These are phyloP conservation scores for Tautogolabrus adspersus DNA, from an alignment of 2,113 vertebrate species.

Conservation along the genomic window DNA sequence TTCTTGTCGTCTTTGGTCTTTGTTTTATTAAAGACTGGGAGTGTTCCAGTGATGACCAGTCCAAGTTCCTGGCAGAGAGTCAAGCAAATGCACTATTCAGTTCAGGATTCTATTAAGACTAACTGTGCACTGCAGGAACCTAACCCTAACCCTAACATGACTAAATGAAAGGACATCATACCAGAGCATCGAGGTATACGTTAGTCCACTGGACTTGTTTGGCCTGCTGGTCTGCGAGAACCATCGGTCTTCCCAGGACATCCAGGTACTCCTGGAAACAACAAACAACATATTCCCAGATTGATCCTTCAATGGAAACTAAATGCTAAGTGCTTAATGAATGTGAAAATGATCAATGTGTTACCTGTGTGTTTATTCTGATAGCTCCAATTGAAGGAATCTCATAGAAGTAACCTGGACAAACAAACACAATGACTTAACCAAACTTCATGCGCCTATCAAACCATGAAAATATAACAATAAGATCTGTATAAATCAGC, in stretches of 20 bases:
- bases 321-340: background rate
- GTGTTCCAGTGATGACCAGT: constrained; percentile 93
- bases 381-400: constrained; percentile 98
- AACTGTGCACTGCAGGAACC: too few relatives aligned
- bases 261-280: constrained; percentile 92
- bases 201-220: constrained; percentile 99
- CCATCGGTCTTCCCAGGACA: constrained; percentile 97
- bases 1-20: constrained; percentile 81
- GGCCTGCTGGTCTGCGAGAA: constrained; percentile 92
- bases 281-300: constrained; percentile 1
- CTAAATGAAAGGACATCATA: constrained; percentile 64
- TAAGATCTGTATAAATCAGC: background rate
- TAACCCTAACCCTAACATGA: too few relatives aligned
- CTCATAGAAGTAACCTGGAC: constrained; percentile 96
- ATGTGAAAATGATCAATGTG: background rate
- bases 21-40: constrained; percentile 94
- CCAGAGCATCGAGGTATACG: constrained; percentile 96
- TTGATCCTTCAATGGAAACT: background rate
- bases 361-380: constrained; percentile 98
- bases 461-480: background rate
- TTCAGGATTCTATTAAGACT: background rate
- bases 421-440: background rate
- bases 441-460: background rate
- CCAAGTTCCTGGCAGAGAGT: constrained; percentile 86
- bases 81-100: background rate